A percentile compares a stretch with the other conserved stretches of the same genome.
Conservation (phyloP, 2,797 vertebrate genomes). For the Ctenochaetus hawaiiensis region DNA sequence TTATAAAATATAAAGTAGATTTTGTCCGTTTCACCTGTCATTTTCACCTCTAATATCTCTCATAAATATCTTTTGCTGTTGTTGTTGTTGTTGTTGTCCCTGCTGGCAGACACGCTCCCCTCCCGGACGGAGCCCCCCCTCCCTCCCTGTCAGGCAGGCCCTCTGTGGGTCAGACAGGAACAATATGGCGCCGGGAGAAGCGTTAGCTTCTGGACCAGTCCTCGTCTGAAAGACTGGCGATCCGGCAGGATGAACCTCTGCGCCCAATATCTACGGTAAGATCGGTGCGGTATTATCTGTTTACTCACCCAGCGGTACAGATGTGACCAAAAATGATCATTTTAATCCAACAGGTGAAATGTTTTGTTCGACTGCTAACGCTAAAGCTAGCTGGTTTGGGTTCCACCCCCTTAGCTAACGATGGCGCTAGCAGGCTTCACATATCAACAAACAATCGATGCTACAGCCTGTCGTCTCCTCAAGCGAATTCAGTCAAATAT, state of each 20-base stretch:
- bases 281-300: fast-evolving
- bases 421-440: constrained; percentile 44
- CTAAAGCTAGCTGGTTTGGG: constrained; percentile 51
- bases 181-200: constrained; percentile 86
- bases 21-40: too few species aligned
- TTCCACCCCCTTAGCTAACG: constrained; percentile 51
- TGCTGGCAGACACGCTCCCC: too few species aligned
- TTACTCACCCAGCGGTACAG: fast-evolving
- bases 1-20: too few species aligned
- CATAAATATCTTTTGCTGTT: too few species aligned
- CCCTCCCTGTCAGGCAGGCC: background rate
- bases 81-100: too few species aligned
- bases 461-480: background rate
- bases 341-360: background rate
- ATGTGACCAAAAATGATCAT: fast-evolving
- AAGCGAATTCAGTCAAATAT: fast-evolving
- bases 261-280: constrained; percentile 84
- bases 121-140: fast-evolving
- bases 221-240: constrained; percentile 74
- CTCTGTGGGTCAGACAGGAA: constrained; percentile 74
- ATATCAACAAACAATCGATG: constrained; percentile 65
- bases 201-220: constrained; percentile 77
- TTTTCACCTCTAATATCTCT: too few species aligned
- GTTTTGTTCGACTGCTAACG: constrained; percentile 61
- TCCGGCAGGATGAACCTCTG: constrained; percentile 87